Percentiles rank a stretch among this genome's conserved stretches.
Evolutionary conservation across 2,797 vertebrate genomes (phyloP).

Genomic region (Diplodus sargus): DNA sequence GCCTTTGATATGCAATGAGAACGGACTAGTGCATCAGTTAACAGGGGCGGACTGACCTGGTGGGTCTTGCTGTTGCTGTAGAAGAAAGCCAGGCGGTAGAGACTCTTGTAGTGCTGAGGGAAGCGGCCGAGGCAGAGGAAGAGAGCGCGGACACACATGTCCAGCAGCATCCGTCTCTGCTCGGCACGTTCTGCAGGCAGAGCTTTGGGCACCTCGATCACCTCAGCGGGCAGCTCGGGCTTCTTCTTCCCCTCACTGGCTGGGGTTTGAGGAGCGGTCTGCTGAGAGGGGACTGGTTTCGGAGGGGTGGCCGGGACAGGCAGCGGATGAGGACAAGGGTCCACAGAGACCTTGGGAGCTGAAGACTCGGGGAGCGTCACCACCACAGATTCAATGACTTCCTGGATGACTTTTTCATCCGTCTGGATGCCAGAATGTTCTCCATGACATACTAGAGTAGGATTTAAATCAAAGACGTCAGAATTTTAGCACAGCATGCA

Average conservation of each 20-base stretch:
- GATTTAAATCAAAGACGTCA: slow-evolving; percentile 14
- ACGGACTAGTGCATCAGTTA: slow-evolving; percentile 9
- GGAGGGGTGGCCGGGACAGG: slow-evolving; percentile 70
- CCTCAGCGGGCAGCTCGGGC: slow-evolving; percentile 82
- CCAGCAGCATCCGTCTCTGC: slow-evolving; percentile 91
- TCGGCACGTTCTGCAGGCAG: slow-evolving; percentile 88
- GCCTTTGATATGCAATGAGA: slow-evolving; percentile 34
- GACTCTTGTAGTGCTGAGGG: slow-evolving; percentile 99
- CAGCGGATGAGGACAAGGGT: slow-evolving; percentile 62
- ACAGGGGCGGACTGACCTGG: slow-evolving; percentile 84
- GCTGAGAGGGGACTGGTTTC: slow-evolving; percentile 56
- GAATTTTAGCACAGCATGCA: background rate
- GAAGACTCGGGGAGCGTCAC: slow-evolving; percentile 71
- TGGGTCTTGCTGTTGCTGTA: slow-evolving; percentile 93
- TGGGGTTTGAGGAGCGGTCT: slow-evolving; percentile 47
- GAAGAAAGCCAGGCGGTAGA: slow-evolving; percentile 95
- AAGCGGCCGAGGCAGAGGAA: slow-evolving; percentile 96
- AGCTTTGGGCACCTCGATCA: slow-evolving; percentile 86
- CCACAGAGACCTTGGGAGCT: slow-evolving; percentile 57
- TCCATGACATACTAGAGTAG: slow-evolving; percentile 59
- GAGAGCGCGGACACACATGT: slow-evolving; percentile 91
- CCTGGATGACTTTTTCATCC: slow-evolving; percentile 79
- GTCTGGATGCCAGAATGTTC: slow-evolving; percentile 67
- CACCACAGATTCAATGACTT: slow-evolving; percentile 79
- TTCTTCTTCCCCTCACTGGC: slow-evolving; percentile 85